Percentiles rank a stretch among this genome's conserved stretches.
Conservation (phyloP, 1,140 invertebrate genomes). For the Steinernema khuongi region DNA sequence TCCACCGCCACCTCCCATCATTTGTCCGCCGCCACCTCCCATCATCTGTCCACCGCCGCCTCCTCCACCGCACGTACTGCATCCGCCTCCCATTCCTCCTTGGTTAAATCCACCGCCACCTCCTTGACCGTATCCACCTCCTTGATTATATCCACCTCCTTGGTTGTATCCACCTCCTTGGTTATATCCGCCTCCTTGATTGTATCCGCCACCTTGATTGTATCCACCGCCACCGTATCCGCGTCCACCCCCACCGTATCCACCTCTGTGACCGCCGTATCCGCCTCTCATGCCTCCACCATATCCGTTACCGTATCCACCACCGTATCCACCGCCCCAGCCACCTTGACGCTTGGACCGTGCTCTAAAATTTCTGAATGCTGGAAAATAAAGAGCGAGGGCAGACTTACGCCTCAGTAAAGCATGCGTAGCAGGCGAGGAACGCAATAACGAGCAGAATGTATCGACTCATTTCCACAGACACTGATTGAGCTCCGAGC, state of each 20-base stretch:
- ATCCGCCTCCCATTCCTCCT: not conserved
- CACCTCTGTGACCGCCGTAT: too few species aligned
- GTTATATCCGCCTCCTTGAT: not conserved
- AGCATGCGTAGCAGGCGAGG: not conserved
- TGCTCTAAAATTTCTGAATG: too few species aligned
- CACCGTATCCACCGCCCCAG: too few species aligned
- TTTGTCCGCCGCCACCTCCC: not conserved
- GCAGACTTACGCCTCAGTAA: too few species aligned
- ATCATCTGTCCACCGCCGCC: not conserved
- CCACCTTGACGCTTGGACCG: too few species aligned
- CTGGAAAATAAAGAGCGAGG: too few species aligned
- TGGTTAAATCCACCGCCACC: too few species aligned
- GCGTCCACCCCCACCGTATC: too few species aligned
- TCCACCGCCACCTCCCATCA: not conserved
- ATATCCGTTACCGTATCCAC: too few species aligned
- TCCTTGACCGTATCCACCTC: not conserved
- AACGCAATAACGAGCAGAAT: not conserved
- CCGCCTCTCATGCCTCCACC: too few species aligned
- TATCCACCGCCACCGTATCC: too few species aligned
- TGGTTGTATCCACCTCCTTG: not conserved
- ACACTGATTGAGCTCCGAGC: not conserved
- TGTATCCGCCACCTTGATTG: not conserved
- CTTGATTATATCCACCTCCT: not conserved
- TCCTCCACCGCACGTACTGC: too few species aligned
- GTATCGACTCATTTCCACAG: not conserved